Percentiles rank a stretch among this genome's conserved stretches.
Conservation (phyloP, 2,113 vertebrate species). For the Maccullochella peelii region DNA sequence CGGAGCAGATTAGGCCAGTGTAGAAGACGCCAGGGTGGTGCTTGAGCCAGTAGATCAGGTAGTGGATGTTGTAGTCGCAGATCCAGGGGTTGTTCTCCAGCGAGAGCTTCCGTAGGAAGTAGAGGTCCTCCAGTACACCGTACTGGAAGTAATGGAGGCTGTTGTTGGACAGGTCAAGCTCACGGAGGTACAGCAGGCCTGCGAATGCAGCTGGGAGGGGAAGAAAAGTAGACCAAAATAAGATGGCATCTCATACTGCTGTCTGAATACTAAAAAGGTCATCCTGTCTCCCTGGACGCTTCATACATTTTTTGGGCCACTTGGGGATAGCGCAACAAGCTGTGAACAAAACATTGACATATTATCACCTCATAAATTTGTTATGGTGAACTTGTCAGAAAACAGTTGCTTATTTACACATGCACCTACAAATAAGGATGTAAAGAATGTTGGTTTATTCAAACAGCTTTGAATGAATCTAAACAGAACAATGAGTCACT, state of each 20-base stretch:
- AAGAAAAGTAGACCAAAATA: constrained; percentile 26
- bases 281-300: background rate
- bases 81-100: constrained; percentile 94
- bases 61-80: constrained; percentile 98
- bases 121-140: constrained; percentile 95
- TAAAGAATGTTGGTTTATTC: background rate
- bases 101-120: constrained; percentile 91
- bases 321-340: no score
- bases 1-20: constrained; percentile 90
- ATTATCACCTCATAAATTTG: no score
- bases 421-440: no score
- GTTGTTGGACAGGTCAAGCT: constrained; percentile 96
- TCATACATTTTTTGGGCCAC: no score
- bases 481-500: no score
- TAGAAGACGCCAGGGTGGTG: constrained; percentile 92
- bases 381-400: no score
- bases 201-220: constrained; percentile 89
- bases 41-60: constrained; percentile 97
- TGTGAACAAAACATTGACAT: no score
- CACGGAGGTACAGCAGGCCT: constrained; percentile 91
- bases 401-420: no score
- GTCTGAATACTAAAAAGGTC: background rate
- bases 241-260: background rate
- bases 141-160: constrained; percentile 93
- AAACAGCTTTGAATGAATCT: no score